Base-by-base conservation (phyloP, 2,888 invertebrate species). In the Drosophila conformis region DNA sequence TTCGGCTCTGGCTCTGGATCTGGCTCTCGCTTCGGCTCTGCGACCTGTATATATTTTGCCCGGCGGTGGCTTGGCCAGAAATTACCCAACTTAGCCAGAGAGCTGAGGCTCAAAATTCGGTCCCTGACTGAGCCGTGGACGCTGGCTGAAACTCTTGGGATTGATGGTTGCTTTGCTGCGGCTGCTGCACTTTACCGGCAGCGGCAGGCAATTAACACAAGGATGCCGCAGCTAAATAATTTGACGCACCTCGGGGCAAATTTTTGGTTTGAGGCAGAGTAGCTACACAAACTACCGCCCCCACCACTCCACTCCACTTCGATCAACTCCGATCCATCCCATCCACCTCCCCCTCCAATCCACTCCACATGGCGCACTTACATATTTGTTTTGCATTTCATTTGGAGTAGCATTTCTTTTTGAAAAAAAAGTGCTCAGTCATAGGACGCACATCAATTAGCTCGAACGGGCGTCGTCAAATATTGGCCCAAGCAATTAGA, bases 151-250 rank as follows among this genome's bases (percentile, higher is more conserved):
- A 62, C 70, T 76, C 78, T 71, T 64, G 66, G 86, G 86, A 88
- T 87, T 87, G 86, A 88, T 86, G 89, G 83, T 85, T 86, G 49
- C 65, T 58, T 54, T 10, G 25, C 11, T 48, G 42, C 21, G 65
- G 73, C 71, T 76, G 83, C 69, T 86, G 84, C 87, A 87, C 84
- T 82, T 82, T 87, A 87, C 87, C 77, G 84, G 62, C 83, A 73
- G 61, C 62, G 38, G 67, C 68, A 74, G 78, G 87, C 87, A 87
- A 87, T 87, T 87, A 87, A 87, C 89, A 84, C 89, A 89, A 87
- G 87, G 89, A 87, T 87, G 85, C 89, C 88, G 83, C 88, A 81
- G 78, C 89, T 82, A 87, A 88, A 82, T 87, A 89, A 87, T 87
- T 87, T 87, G 83, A 79, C 79, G 76, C 73, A 77, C 85, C 81